Evolutionary conservation across 2,888 invertebrate genomes (phyloP).

Genomic region (Cancer borealis): DNA sequence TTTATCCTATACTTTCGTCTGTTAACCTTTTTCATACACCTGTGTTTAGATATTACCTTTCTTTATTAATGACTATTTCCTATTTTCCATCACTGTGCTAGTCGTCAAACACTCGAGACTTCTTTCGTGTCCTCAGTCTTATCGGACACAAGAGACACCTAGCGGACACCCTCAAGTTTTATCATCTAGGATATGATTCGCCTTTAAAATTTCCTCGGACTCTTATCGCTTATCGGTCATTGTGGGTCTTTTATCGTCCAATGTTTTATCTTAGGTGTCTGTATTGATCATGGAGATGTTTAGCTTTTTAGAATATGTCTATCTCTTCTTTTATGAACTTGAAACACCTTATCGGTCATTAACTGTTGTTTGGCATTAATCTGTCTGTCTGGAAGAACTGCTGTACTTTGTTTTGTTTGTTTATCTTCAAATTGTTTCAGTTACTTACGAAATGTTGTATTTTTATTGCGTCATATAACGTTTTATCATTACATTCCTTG

Average conservation of each 20-base stretch:
- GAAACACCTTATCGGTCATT: neutral
- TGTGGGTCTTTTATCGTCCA: neutral
- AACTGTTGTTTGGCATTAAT: neutral
- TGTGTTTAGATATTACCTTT: neutral
- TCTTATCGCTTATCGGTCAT: slow-evolving; percentile 22
- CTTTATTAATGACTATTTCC: neutral
- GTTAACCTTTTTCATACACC: neutral
- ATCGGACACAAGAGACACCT: neutral
- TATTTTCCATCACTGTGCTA: neutral
- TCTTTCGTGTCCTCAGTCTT: neutral
- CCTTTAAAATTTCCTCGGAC: neutral
- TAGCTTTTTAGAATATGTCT: neutral
- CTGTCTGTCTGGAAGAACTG: neutral
- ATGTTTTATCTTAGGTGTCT: neutral
- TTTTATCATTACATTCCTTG: too few species aligned
- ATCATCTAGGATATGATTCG: neutral
- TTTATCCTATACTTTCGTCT: too few species aligned
- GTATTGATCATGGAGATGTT: neutral
- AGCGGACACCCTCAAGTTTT: neutral
- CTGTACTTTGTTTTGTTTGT: neutral
- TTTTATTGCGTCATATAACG: neutral
- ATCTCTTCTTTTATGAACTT: neutral
- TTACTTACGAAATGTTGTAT: neutral
- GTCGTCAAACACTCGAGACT: neutral
- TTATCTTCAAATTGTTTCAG: neutral